Base-by-base conservation (phyloP, 2,888 invertebrate genomes). In the Allygus modestus region DNA sequence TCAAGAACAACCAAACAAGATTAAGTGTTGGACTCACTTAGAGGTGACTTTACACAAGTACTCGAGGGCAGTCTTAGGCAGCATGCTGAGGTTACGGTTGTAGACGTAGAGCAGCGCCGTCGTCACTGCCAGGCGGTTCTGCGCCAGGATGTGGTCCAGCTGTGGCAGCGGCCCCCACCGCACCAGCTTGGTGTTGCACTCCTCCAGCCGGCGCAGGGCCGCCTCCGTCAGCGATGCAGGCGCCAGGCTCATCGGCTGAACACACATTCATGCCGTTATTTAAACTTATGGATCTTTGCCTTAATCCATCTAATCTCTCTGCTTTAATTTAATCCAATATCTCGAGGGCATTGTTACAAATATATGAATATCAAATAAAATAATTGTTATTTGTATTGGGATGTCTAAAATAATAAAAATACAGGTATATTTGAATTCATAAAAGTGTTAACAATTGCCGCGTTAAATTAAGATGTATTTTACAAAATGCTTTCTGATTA, bases 151-250 rank as follows among this genome's bases (percentile, higher is more conserved):
- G 26, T 94, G 93, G 90, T 98, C 98, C 69, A 98, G 95, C 90
- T 97, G 97, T 17, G 96, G 94, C 88, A 96, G 92, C 15, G 98
- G 98, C 0, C 98, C 98, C 95, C 98, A 97, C 89, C 94, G 95
- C 69, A 98, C 96, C 86, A 96, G 93, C 89, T 96, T 96, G 58
- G 95, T 96, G 65, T 97, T 96, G 89, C 97, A 96, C 89, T 97
- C 96, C 90, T 98, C 97, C 93, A 97, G 95, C 85, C 97, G 93
- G 28, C 96, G 92, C 83, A 98, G 91, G 75, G 97, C 96, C 89
- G 95, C 96, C 91, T 97, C 96, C 33, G 96, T 96, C 86, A 97
- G 91, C 86, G 96, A 95, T 86, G 96, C 94, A 71, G 95, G 94
- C 85, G 95, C 96, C 88, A 96, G 91, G 88, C 94, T 95, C 87